Conservation (phyloP, 2,113 vertebrate species). For the Equus przewalskii region DNA sequence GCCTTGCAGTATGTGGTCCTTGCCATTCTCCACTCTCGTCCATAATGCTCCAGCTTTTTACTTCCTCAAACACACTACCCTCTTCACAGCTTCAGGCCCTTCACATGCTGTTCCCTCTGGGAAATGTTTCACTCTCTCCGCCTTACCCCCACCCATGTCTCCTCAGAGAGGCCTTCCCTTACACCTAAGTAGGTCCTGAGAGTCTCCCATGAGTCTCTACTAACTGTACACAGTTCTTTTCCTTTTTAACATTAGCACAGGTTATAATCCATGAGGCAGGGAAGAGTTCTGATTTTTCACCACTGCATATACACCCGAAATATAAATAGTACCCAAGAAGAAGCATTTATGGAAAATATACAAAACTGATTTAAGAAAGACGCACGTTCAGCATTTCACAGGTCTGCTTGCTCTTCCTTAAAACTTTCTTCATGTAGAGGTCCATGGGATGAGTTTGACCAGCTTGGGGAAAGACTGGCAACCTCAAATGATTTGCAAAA, state of each 20-base stretch:
- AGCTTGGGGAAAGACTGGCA: not conserved
- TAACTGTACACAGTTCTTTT: not conserved
- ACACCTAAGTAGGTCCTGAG: not conserved
- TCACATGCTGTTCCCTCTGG: not conserved
- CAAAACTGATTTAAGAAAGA: constrained; percentile 37
- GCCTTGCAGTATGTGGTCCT: not conserved
- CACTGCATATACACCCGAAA: not conserved
- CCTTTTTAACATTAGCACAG: not conserved
- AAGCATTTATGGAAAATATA: not conserved
- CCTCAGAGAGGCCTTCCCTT: not conserved
- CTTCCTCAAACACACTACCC: not conserved
- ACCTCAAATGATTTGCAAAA: constrained; percentile 17
- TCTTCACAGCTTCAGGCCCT: not conserved
- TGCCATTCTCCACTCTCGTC: not conserved
- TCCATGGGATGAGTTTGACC: not conserved
- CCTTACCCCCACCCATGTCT: not conserved
- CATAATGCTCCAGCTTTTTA: not conserved
- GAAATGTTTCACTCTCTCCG: not conserved
- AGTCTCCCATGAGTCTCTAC: not conserved
- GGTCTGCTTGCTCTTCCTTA: not conserved
- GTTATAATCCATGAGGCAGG: not conserved
- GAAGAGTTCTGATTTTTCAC: not conserved
- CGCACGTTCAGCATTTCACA: not conserved
- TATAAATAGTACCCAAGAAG: not conserved
- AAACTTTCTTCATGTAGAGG: not conserved